These are phyloP conservation scores for Sepiola atlantica DNA, from an alignment of 2,888 invertebrate genomes.

Conservation along the genomic window DNA sequence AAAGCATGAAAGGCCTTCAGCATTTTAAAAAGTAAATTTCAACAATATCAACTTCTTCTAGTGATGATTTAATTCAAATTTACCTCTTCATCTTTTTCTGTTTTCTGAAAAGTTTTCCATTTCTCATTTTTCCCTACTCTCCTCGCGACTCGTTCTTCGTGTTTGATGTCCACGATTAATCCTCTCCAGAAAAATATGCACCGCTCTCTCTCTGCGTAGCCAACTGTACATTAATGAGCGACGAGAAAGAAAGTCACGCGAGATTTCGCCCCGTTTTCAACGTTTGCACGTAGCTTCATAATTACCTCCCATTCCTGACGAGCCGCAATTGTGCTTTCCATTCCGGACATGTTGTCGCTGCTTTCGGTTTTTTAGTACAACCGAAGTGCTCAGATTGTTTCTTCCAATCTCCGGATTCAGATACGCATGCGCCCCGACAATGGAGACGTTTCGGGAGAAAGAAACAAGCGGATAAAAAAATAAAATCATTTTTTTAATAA, in stretches of 20 bases:
- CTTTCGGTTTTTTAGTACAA: not conserved
- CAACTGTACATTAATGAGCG: not conserved
- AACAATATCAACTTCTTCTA: not conserved
- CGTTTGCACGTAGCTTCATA: conserved; percentile 20
- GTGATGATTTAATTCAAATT: conserved; percentile 4
- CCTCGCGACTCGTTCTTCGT: not conserved
- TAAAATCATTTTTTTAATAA: not conserved
- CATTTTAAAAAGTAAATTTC: not conserved
- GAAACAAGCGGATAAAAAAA: not conserved
- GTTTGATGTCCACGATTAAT: conserved; percentile 21
- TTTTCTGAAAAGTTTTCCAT: not conserved
- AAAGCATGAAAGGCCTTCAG: not conserved
- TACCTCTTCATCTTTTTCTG: not conserved
- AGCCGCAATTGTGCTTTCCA: conserved; percentile 18
- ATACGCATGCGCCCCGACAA: not conserved
- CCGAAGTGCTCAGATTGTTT: not conserved
- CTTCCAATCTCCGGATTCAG: not conserved
- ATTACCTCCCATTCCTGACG: conserved; percentile 15
- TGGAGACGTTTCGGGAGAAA: not conserved
- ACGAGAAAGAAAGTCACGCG: not conserved
- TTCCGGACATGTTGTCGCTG: not conserved
- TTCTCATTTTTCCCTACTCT: not conserved
- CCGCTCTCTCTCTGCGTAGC: not conserved
- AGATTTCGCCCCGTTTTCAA: not conserved
- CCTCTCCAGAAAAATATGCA: conserved; percentile 4